phyloP scores from a whole-genome alignment of 1,140 invertebrate genomes.

The Atta cephalotes region DNA sequence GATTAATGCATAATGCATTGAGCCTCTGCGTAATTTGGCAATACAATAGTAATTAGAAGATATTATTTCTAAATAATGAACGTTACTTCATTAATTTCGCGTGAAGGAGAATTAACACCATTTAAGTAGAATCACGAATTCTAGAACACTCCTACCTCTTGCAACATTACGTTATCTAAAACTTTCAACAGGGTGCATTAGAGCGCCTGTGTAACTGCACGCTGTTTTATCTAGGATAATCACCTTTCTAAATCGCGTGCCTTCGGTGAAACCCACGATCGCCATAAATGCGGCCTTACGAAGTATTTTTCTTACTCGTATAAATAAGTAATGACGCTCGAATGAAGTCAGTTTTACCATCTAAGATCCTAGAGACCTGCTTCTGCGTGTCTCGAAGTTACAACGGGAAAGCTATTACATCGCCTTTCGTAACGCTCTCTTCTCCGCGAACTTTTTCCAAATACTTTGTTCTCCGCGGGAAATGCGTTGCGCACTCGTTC shows the following conservation, averaged over 20 bases:
- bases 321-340: slow-evolving; percentile 40
- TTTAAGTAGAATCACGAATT: not conserved
- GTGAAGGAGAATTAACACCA: slow-evolving; percentile 1
- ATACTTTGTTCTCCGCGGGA: slow-evolving; percentile 1
- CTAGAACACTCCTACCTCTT: not conserved
- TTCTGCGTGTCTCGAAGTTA: not conserved
- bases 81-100: slow-evolving; percentile 40
- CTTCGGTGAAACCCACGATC: slow-evolving; percentile 1
- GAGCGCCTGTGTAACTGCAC: not conserved
- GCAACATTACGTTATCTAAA: slow-evolving; percentile 17
- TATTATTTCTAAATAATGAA: slow-evolving; percentile 31
- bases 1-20: slow-evolving; percentile 21
- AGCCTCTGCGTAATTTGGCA: slow-evolving; percentile 8
- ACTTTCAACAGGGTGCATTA: slow-evolving; percentile 50
- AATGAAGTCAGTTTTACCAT: slow-evolving; percentile 33
- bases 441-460: slow-evolving; percentile 21
- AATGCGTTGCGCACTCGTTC: slow-evolving; percentile 8
- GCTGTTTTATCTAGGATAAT: slow-evolving; percentile 30
- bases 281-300: slow-evolving; percentile 14
- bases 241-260: slow-evolving; percentile 33
- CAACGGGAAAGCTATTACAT: slow-evolving; percentile 3
- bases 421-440: not conserved
- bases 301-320: not conserved
- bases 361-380: not conserved
- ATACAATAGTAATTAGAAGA: slow-evolving; percentile 29